phyloP scores from a whole-genome alignment of 2,888 invertebrate genomes.

The Laspeyria flexula region DNA sequence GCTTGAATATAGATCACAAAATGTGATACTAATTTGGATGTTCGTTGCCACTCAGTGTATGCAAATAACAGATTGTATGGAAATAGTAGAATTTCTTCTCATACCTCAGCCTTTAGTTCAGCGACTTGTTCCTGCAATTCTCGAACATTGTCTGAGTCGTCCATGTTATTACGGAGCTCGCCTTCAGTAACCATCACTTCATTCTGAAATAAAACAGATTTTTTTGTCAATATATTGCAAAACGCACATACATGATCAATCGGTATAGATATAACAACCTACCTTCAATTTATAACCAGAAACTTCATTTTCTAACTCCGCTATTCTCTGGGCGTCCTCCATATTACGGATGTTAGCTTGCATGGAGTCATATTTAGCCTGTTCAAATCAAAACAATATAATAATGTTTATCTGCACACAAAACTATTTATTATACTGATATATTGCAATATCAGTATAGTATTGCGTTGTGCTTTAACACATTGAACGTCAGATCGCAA shows the following conservation, averaged over 20 bases:
- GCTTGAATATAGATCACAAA: not conserved
- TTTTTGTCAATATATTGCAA: no score
- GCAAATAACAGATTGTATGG: not conserved
- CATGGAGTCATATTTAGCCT: slow-evolving; percentile 96
- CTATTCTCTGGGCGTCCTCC: slow-evolving; percentile 97
- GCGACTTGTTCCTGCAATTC: slow-evolving; percentile 97
- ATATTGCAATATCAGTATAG: no score
- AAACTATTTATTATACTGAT: no score
- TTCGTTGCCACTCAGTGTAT: slow-evolving; percentile 3
- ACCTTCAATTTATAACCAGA: slow-evolving; percentile 97
- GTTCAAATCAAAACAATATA: slow-evolving; percentile 18
- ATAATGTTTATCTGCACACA: not conserved
- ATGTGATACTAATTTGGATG: not conserved
- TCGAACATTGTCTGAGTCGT: slow-evolving; percentile 94
- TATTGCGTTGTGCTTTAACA: no score
- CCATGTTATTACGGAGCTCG: slow-evolving; percentile 94
- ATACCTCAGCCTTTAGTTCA: slow-evolving; percentile 97
- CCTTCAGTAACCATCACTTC: slow-evolving; percentile 98
- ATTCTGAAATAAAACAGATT: slow-evolving; percentile 87
- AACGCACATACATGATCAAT: no score
- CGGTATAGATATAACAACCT: no score
- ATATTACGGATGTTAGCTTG: slow-evolving; percentile 97
- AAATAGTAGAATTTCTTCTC: not conserved
- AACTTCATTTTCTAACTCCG: slow-evolving; percentile 97
- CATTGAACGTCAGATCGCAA: no score